Conservation (phyloP, 2,888 invertebrate species). For the Altica lythri region DNA sequence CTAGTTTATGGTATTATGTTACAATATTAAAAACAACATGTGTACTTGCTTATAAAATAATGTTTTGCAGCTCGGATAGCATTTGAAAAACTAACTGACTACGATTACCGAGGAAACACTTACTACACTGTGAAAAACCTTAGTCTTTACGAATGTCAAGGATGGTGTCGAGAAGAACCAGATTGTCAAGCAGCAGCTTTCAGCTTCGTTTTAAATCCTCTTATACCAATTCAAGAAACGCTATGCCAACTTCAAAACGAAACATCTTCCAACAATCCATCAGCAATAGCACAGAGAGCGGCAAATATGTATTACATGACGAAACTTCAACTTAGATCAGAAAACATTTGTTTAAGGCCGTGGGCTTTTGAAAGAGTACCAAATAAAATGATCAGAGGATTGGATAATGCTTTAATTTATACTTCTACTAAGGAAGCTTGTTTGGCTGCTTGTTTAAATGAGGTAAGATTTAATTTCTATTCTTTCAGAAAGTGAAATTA, state of each 20-base stretch:
- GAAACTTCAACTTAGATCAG: slow-evolving; percentile 86
- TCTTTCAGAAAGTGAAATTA: no score
- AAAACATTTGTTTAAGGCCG: slow-evolving; percentile 87
- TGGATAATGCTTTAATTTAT: slow-evolving; percentile 90
- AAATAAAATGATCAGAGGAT: slow-evolving; percentile 86
- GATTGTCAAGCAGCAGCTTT: slow-evolving; percentile 93
- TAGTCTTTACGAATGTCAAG: slow-evolving; percentile 91
- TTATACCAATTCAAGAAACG: slow-evolving; percentile 78
- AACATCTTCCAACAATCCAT: slow-evolving; percentile 87
- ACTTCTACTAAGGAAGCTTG: slow-evolving; percentile 94
- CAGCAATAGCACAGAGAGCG: slow-evolving; percentile 79
- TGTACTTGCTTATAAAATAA: not conserved
- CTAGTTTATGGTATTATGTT: no score
- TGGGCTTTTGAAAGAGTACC: slow-evolving; percentile 95
- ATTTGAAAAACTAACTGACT: slow-evolving; percentile 92
- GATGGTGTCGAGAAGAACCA: slow-evolving; percentile 91
- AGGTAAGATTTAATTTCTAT: slow-evolving; percentile 71
- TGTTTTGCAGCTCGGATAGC: slow-evolving; percentile 66
- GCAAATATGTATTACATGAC: slow-evolving; percentile 96
- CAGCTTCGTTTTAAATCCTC: slow-evolving; percentile 89
- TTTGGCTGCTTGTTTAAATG: slow-evolving; percentile 88
- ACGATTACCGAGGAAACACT: slow-evolving; percentile 87
- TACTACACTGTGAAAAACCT: slow-evolving; percentile 92
- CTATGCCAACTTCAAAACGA: slow-evolving; percentile 76
- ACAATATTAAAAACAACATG: not conserved